phyloP scores from a whole-genome alignment of 2,797 vertebrate genomes.

The Intellagama lesueurii region DNA sequence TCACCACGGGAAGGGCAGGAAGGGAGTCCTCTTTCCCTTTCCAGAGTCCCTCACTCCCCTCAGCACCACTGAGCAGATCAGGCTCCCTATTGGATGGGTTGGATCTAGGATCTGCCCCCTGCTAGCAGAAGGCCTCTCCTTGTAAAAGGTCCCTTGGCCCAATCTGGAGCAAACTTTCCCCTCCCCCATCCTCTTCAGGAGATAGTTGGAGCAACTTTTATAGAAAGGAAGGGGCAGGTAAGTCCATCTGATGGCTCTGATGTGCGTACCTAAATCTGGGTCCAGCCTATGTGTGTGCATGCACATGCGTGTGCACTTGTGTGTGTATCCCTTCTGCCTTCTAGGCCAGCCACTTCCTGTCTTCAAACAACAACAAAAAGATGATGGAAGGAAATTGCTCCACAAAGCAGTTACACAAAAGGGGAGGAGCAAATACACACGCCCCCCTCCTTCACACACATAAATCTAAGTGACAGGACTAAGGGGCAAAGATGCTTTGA shows the following conservation, averaged over 20 bases:
- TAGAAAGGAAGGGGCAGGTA: background rate
- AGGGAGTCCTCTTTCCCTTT: slow-evolving; percentile 68
- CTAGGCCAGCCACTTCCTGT: slow-evolving; percentile 67
- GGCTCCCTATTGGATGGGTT: slow-evolving; percentile 41
- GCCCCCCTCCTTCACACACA: background rate
- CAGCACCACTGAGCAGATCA: slow-evolving; percentile 62
- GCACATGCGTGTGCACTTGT: no score
- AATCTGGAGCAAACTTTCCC: background rate
- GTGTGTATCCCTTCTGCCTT: slow-evolving; percentile 47
- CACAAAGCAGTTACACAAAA: slow-evolving; percentile 19
- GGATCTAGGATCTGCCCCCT: background rate
- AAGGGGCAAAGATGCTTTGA: slow-evolving; percentile 44
- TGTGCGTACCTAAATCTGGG: background rate
- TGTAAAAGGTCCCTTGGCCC: background rate
- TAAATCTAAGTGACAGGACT: slow-evolving; percentile 54
- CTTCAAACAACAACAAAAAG: slow-evolving; percentile 16
- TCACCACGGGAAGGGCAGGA: slow-evolving; percentile 64
- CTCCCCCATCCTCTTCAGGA: background rate
- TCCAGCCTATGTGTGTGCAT: background rate
- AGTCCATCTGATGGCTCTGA: background rate
- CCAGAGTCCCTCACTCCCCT: slow-evolving; percentile 73
- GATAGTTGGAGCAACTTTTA: no score
- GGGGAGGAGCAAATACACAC: background rate
- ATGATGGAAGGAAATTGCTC: slow-evolving; percentile 45
- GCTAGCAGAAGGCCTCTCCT: background rate